phyloP scores from a whole-genome alignment of 2,888 invertebrate species.

The Argyresthia goedartella region DNA sequence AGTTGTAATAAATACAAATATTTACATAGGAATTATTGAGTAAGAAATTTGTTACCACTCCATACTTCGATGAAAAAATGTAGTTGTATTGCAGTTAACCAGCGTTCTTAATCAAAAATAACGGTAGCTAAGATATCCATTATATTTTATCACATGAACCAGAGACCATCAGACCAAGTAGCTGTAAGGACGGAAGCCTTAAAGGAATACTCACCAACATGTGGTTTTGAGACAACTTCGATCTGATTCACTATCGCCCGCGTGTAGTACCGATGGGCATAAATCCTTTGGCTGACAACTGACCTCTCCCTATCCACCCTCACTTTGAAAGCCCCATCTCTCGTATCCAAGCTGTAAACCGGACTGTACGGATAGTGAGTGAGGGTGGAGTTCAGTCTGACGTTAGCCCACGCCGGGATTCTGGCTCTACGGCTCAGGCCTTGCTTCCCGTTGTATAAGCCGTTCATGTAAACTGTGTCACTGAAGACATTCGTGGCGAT shows the following conservation, averaged over 20 bases:
- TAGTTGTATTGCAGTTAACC: too few species aligned
- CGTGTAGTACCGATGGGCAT: constrained; percentile 58
- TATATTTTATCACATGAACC: too few species aligned
- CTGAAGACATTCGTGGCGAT: constrained; percentile 71
- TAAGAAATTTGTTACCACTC: too few species aligned
- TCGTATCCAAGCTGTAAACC: constrained; percentile 56
- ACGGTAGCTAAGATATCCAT: too few species aligned
- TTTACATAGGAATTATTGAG: too few species aligned
- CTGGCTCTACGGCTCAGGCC: constrained; percentile 72
- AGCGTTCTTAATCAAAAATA: too few species aligned
- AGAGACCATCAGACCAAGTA: too few species aligned
- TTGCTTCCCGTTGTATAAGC: constrained; percentile 67
- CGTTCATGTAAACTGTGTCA: constrained; percentile 72
- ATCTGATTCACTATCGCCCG: constrained; percentile 63
- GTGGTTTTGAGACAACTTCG: constrained; percentile 50
- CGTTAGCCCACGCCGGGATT: constrained; percentile 72
- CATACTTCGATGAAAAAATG: too few species aligned
- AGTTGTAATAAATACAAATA: too few species aligned
- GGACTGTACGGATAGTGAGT: constrained; percentile 42
- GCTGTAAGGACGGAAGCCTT: too few species aligned
- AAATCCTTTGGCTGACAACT: constrained; percentile 57
- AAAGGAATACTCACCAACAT: constrained; percentile 29
- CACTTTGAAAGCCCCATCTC: constrained; percentile 56
- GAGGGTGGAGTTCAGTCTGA: constrained; percentile 58
- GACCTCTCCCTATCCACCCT: constrained; percentile 57